phyloP scores from a whole-genome alignment of 2,113 vertebrate species.

The Otocyon megalotis region DNA sequence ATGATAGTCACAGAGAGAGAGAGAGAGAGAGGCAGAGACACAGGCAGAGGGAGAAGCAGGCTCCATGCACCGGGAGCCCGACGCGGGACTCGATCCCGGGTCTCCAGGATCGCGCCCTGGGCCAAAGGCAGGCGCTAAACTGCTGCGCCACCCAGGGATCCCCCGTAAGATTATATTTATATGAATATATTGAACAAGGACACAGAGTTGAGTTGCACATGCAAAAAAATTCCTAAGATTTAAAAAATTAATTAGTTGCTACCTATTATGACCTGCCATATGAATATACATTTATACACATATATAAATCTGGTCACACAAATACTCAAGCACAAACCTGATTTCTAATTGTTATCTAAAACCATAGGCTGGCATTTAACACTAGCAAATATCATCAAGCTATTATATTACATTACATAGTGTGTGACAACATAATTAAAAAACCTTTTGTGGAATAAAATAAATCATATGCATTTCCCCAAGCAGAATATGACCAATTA shows the following conservation, averaged over 20 bases:
- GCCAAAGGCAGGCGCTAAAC: too few relatives aligned
- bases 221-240: not conserved
- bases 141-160: too few relatives aligned
- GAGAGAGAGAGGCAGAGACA: too few relatives aligned
- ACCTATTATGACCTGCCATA: not conserved
- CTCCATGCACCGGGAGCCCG: too few relatives aligned
- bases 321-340: not conserved
- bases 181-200: not conserved
- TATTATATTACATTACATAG: not conserved
- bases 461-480: not conserved
- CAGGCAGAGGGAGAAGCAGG: too few relatives aligned
- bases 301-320: not conserved
- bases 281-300: not conserved
- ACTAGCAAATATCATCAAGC: not conserved
- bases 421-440: not conserved
- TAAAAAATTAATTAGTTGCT: not conserved
- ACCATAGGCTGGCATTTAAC: not conserved
- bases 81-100: too few relatives aligned
- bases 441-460: not conserved
- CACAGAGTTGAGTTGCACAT: not conserved
- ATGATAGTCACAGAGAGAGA: too few relatives aligned
- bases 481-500: not conserved
- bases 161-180: not conserved
- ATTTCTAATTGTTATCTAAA: not conserved
- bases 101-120: too few relatives aligned